Evolutionary conservation across 2,888 invertebrate genomes (phyloP).

Genomic region (Microdon myrmicae): DNA sequence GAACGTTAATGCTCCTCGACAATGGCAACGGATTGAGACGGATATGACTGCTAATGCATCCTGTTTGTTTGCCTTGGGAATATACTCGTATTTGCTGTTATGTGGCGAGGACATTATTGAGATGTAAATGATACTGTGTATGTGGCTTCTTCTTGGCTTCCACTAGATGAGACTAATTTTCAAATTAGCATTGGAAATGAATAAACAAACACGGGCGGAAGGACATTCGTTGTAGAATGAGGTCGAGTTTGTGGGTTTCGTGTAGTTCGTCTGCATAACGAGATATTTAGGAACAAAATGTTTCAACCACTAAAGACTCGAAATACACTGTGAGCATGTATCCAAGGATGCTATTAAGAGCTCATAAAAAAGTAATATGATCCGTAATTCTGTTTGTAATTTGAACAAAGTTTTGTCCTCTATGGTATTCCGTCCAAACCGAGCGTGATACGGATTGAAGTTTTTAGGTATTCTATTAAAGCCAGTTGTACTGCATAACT

Average conservation of each 20-base stretch:
- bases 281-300: background rate
- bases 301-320: background rate
- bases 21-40: background rate
- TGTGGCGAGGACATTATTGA: background rate
- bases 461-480: no score
- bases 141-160: background rate
- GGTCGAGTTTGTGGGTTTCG: background rate
- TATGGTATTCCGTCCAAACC: no score
- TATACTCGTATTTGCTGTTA: slow-evolving; percentile 1
- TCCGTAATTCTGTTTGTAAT: no score
- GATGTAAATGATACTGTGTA: no score
- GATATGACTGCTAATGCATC: background rate
- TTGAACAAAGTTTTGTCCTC: no score
- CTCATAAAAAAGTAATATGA: slow-evolving; percentile 5
- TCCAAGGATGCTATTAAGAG: background rate
- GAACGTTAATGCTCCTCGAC: background rate
- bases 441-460: no score
- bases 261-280: background rate
- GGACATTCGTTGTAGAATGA: slow-evolving; percentile 5
- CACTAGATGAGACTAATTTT: slow-evolving; percentile 8
- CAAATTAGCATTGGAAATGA: slow-evolving; percentile 12
- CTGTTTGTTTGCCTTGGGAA: slow-evolving; percentile 7
- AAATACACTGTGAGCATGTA: background rate
- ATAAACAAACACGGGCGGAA: slow-evolving; percentile 7
- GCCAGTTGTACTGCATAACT: no score